Percentiles rank a stretch among this genome's conserved stretches.
Evolutionary conservation across 1,140 invertebrate genomes (phyloP).

Genomic region (Bombus sylvicola): DNA sequence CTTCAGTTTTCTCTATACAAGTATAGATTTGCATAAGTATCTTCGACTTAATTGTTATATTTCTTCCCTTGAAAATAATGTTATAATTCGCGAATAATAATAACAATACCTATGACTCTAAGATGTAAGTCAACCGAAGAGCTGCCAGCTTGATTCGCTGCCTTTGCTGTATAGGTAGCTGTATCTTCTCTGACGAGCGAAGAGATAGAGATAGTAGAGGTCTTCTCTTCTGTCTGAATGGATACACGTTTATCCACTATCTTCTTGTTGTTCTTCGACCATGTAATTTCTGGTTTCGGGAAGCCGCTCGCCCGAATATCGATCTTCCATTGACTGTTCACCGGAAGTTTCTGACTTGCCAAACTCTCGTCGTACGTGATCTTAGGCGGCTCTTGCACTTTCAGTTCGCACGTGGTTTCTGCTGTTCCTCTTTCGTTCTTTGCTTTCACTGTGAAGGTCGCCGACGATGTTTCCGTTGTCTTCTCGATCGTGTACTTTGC

Average conservation of each 20-base stretch:
- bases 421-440: conserved; percentile 88
- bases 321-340: conserved; percentile 86
- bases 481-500: conserved; percentile 83
- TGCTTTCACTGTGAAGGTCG: conserved; percentile 87
- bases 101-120: conserved; percentile 88
- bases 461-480: conserved; percentile 86
- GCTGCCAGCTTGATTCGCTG: conserved; percentile 88
- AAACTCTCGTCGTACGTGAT: conserved; percentile 85
- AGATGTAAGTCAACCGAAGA: conserved; percentile 88
- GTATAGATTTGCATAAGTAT: background rate
- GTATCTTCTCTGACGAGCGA: conserved; percentile 85
- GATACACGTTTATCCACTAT: conserved; percentile 82
- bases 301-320: conserved; percentile 86
- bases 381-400: conserved; percentile 87
- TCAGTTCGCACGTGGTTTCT: conserved; percentile 87
- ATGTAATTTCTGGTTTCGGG: conserved; percentile 86
- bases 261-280: conserved; percentile 85
- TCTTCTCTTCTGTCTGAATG: conserved; percentile 84
- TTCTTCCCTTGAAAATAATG: too few species aligned
- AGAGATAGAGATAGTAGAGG: conserved; percentile 85
- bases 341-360: conserved; percentile 84
- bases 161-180: conserved; percentile 87
- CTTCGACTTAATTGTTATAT: background rate
- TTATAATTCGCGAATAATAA: too few species aligned
- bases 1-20: background rate